phyloP scores from a whole-genome alignment of 2,113 vertebrate genomes.

The Amphiprion percula region DNA sequence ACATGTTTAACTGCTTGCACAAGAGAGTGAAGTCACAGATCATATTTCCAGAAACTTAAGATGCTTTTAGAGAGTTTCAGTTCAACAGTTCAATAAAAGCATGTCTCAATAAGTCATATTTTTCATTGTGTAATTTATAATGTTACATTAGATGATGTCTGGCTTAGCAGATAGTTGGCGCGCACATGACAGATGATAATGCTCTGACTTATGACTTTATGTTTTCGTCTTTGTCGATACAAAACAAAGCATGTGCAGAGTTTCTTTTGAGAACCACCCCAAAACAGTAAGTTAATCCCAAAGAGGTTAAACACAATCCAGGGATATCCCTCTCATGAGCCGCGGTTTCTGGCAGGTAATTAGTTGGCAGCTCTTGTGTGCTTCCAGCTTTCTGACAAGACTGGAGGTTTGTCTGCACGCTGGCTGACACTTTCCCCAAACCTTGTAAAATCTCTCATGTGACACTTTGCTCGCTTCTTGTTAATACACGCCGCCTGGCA shows the following conservation, averaged over 20 bases:
- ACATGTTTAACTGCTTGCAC: conserved; percentile 15
- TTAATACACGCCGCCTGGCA: conserved; percentile 63
- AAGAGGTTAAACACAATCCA: conserved; percentile 47
- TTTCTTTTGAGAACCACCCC: conserved; percentile 25
- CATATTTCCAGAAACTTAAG: conserved; percentile 39
- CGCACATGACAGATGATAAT: conserved; percentile 26
- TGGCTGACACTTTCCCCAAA: conserved; percentile 77
- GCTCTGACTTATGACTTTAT: conserved; percentile 27
- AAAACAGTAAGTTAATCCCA: conserved; percentile 49
- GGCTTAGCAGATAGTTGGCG: conserved; percentile 27
- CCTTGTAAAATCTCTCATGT: conserved; percentile 77
- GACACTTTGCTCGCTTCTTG: conserved; percentile 66
- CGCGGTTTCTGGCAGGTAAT: conserved; percentile 77
- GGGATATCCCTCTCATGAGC: conserved; percentile 66
- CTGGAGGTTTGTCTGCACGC: conserved; percentile 68
- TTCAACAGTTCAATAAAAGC: conserved; percentile 45
- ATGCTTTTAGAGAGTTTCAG: conserved; percentile 18
- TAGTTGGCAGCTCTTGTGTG: conserved; percentile 65
- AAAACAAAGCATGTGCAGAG: conserved; percentile 4
- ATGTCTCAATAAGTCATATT: conserved; percentile 33
- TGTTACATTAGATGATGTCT: conserved; percentile 13
- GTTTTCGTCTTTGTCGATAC: conserved; percentile 36
- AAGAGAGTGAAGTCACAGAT: conserved; percentile 44
- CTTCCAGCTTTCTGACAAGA: conserved; percentile 74
- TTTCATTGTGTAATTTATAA: conserved; percentile 39